phyloP scores from a whole-genome alignment of 2,888 invertebrate genomes.

The Pristionchus exspectatus region DNA sequence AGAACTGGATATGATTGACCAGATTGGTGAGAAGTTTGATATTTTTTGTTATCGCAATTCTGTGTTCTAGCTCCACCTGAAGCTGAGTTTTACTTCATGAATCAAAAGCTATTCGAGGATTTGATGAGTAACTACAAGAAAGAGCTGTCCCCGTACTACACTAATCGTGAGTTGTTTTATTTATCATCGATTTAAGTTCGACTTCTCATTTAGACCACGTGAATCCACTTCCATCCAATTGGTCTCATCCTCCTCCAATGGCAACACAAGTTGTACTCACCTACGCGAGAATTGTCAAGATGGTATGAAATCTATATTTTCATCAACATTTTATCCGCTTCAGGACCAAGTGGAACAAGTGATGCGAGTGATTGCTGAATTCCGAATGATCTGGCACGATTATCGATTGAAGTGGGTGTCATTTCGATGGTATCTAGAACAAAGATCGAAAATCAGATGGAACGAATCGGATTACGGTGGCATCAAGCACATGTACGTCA shows the following conservation, averaged over 20 bases:
- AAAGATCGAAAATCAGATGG: not conserved
- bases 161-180: constrained; percentile 29
- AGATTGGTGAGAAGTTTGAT: not conserved
- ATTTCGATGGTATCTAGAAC: not conserved
- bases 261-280: constrained; percentile 45
- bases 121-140: constrained; percentile 46
- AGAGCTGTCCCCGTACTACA: constrained; percentile 54
- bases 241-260: constrained; percentile 55
- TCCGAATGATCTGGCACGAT: constrained; percentile 50
- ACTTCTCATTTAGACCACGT: constrained; percentile 36
- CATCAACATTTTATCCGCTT: too few relatives aligned
- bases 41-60: not conserved
- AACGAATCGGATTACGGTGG: constrained; percentile 51
- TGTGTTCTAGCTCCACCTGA: not conserved
- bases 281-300: constrained; percentile 53
- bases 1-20: not conserved
- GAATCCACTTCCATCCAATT: not conserved
- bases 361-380: constrained; percentile 49
- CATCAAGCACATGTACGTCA: constrained; percentile 51
- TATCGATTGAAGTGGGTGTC: constrained; percentile 41
- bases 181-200: not conserved
- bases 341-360: constrained; percentile 53
- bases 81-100: constrained; percentile 24
- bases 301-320: constrained; percentile 19
- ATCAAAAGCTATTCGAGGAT: constrained; percentile 33